Evolutionary conservation across 2,113 vertebrate species (phyloP), one percentile per base, ranked within the genome.

Genomic region (Hymenochirus boettgeri): DNA sequence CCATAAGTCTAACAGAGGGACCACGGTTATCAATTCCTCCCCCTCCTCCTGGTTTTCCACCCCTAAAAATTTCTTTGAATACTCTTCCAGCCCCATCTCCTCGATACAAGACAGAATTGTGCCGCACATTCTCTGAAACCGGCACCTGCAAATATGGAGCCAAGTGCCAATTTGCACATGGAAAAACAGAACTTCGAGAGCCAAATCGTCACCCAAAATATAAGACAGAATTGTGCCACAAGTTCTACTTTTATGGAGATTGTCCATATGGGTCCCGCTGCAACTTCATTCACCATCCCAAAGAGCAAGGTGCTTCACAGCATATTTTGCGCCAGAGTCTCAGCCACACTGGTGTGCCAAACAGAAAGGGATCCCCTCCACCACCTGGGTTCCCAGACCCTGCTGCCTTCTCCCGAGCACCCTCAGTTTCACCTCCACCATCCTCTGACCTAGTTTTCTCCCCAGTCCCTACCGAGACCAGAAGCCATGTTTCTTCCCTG

Each of bases 81-180:
- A 73, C 79, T 7, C 71, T 84, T 1, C 77, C 88, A 10, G 84
- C 86, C 63, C 89, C 91, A 24, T 93, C 92, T 58, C 89, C 93
- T 75, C 94, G 93, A 80, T 95, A 95, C 83, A 95, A 95, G 76
- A 95, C 93, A 0, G 92, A 94, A 80, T 83, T 86, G 45, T 95
- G 93, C 77, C 92, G 89, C 84, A 95, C 92, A 72, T 94, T 93
- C 83, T 92, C 92, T 80, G 85, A 88, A 81, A 90, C 91, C 53
- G 93, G 93, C 65, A 86, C 90, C 73, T 95, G 93, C 60, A 92
- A 92, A 1, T 95, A 95, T 1, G 93, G 93, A 19, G 78, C 87
- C 0, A 88, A 92, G 23, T 95, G 93, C 76, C 92, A 95, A 78
- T 95, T 95, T 76, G 93, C 93, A 47, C 93, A 95, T 4, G 93